Conservation (phyloP, 35 echinoderm and acorn worm species). For the Amphiura filiformis region DNA sequence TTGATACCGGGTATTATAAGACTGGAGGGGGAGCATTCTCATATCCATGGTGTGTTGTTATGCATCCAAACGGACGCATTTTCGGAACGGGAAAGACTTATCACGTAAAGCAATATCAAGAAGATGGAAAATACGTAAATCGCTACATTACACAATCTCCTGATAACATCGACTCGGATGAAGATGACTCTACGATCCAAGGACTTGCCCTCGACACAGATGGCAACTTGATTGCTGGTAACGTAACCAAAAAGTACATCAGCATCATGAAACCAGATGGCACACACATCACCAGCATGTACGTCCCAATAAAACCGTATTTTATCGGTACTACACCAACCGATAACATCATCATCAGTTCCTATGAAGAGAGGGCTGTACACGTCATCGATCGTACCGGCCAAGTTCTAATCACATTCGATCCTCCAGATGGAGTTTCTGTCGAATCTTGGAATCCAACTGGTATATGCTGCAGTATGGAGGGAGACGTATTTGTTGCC, state of each 20-base stretch:
- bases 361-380: not conserved
- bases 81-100: too few species aligned
- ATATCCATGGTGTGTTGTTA: too few species aligned
- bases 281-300: not conserved
- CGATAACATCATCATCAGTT: not conserved
- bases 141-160: too few species aligned
- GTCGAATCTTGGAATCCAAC: not conserved
- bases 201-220: not conserved
- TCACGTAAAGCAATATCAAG: too few species aligned
- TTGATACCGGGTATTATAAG: too few species aligned
- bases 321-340: not conserved
- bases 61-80: too few species aligned
- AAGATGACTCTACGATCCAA: too few species aligned
- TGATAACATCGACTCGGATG: too few species aligned
- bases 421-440: not conserved
- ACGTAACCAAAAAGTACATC: not conserved
- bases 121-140: too few species aligned
- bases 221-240: not conserved
- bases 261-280: not conserved
- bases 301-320: not conserved
- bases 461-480: not conserved
- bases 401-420: not conserved
- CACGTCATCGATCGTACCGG: not conserved
- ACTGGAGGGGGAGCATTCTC: too few species aligned
- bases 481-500: not conserved